phyloP scores from a whole-genome alignment of 2,797 vertebrate species.

The Onychomys arenicola region DNA sequence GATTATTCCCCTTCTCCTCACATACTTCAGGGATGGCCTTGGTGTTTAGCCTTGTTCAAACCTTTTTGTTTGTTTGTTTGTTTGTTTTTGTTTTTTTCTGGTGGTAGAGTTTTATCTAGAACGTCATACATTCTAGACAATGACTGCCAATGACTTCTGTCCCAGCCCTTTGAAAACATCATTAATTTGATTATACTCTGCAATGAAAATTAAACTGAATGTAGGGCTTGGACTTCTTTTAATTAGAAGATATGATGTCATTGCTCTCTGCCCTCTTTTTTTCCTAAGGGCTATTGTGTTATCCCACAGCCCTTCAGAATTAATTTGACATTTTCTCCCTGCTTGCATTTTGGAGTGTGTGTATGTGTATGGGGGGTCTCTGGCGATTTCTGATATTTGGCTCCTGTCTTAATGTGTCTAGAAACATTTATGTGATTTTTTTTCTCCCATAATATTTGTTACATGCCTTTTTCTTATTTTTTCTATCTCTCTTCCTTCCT shows the following conservation, averaged over 20 bases:
- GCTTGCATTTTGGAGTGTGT: not conserved
- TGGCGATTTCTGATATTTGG: slow-evolving; percentile 9
- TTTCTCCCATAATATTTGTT: not conserved
- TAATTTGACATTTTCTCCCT: not conserved
- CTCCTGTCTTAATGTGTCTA: not conserved
- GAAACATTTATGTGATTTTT: not conserved
- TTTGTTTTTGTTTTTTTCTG: not conserved
- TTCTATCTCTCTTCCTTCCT: not conserved
- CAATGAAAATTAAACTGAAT: not conserved
- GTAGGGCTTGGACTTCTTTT: not conserved
- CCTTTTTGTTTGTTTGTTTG: no score
- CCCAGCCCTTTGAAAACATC: not conserved
- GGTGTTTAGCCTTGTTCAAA: not conserved
- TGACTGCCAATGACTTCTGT: not conserved
- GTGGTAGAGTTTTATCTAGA: not conserved
- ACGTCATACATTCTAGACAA: not conserved
- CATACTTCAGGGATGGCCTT: not conserved
- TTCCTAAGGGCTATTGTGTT: not conserved
- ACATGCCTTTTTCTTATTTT: not conserved
- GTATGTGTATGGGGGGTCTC: no score
- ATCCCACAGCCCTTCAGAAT: not conserved
- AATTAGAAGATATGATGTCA: not conserved
- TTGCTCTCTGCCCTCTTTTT: not conserved
- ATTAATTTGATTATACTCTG: slow-evolving; percentile 28
- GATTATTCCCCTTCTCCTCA: not conserved